These are phyloP conservation scores for Xiphorhynchus elegans DNA, from an alignment of 2,113 vertebrate genomes.

Conservation along the genomic window DNA sequence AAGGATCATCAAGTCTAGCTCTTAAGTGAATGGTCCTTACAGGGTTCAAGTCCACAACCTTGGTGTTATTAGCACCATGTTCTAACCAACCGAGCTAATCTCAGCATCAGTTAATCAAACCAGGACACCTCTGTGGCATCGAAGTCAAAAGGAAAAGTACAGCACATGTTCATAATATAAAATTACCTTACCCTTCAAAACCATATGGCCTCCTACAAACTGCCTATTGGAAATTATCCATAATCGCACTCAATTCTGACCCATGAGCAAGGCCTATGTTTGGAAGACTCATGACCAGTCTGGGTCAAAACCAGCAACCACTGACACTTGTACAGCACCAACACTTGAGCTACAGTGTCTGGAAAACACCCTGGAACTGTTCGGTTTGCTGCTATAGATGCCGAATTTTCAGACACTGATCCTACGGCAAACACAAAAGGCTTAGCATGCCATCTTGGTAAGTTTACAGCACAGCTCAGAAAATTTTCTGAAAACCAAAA, in stretches of 20 bases:
- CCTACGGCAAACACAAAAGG: not conserved
- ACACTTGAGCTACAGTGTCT: not conserved
- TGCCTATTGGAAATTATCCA: not conserved
- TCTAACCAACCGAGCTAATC: not conserved
- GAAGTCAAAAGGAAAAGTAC: not conserved
- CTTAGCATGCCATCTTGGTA: not conserved
- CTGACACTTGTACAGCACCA: not conserved
- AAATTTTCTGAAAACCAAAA: not conserved
- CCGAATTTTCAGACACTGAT: not conserved
- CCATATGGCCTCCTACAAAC: not conserved
- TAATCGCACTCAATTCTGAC: not conserved
- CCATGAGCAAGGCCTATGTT: not conserved
- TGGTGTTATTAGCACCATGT: not conserved
- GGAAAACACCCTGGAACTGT: not conserved
- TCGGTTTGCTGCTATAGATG: not conserved
- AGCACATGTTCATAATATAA: not conserved
- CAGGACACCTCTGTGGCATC: not conserved
- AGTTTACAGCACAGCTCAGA: not conserved
- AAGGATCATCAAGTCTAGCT: not conserved
- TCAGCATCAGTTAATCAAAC: not conserved
- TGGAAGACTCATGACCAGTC: not conserved
- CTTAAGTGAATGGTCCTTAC: not conserved
- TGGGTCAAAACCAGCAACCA: not conserved
- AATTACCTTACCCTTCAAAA: not conserved
- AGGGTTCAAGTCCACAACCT: not conserved